A percentile compares a stretch with the other conserved stretches of the same genome.
Conservation (phyloP, 37 sponge, comb jelly and placozoan genomes). For the Mnemiopsis leidyi region DNA sequence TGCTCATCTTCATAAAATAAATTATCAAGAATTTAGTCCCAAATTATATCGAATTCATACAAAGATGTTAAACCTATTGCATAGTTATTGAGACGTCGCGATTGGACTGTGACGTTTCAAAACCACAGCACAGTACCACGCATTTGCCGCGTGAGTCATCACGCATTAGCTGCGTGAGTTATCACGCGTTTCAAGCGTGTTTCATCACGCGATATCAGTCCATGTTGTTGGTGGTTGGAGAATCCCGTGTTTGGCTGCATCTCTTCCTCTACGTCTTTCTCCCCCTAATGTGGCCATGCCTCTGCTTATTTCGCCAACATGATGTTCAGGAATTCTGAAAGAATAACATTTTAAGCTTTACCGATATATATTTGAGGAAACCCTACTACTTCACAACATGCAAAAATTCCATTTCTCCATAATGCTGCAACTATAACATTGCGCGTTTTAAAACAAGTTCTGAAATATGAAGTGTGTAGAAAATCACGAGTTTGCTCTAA, state of each 20-base stretch:
- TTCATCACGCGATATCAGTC: too few relatives aligned
- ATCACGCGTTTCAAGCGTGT: too few relatives aligned
- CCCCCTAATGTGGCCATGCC: not conserved
- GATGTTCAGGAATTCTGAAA: conserved; percentile 66
- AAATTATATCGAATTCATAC: not conserved
- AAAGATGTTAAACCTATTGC: not conserved
- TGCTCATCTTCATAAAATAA: not conserved
- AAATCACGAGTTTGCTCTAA: too few relatives aligned
- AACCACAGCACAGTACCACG: not conserved
- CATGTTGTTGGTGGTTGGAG: not conserved
- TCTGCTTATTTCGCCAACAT: conserved; percentile 51
- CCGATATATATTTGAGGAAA: too few relatives aligned
- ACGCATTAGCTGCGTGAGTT: not conserved
- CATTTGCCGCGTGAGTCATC: not conserved
- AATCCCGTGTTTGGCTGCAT: not conserved
- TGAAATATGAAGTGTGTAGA: too few relatives aligned
- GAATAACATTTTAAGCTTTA: not conserved
- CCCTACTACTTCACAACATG: not conserved
- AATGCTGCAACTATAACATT: too few relatives aligned
- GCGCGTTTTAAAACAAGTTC: too few relatives aligned
- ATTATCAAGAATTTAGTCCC: not conserved
- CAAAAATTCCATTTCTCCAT: too few relatives aligned
- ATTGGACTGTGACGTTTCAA: not conserved
- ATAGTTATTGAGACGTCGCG: not conserved
- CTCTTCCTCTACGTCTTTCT: not conserved